Conservation (phyloP, 2,113 vertebrate genomes). For the Carettochelys insculpta region DNA sequence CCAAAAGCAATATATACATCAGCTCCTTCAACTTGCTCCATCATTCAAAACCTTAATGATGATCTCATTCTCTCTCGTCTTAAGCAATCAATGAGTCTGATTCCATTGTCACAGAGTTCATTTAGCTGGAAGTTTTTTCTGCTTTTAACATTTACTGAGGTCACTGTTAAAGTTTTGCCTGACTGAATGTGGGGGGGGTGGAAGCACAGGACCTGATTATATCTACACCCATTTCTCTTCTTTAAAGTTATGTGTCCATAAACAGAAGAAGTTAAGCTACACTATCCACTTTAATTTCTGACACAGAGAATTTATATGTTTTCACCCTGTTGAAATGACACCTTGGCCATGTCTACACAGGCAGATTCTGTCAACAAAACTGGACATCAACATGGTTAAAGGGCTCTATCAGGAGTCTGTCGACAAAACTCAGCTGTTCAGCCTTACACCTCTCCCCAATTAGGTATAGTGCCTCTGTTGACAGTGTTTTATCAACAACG, state of each 20-base stretch:
- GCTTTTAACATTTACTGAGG: background rate
- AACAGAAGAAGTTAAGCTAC: background rate
- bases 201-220: background rate
- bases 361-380: too few relatives aligned
- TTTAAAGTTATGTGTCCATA: background rate
- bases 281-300: background rate
- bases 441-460: too few relatives aligned
- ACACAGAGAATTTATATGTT: fast-evolving
- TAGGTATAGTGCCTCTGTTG: too few relatives aligned
- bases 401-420: too few relatives aligned
- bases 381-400: too few relatives aligned
- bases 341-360: too few relatives aligned
- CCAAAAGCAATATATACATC: background rate
- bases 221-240: background rate
- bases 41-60: fast-evolving
- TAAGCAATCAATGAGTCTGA: background rate
- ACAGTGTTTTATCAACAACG: too few relatives aligned
- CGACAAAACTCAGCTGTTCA: too few relatives aligned
- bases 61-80: background rate
- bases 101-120: background rate
- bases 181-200: background rate
- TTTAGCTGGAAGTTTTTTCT: background rate
- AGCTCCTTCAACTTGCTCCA: background rate
- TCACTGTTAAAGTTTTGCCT: background rate
- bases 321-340: background rate